A percentile compares a stretch with the other conserved stretches of the same genome.
These are phyloP conservation scores for Cranoglanis bouderius DNA, from an alignment of 2,113 vertebrate genomes.

Conservation along the genomic window DNA sequence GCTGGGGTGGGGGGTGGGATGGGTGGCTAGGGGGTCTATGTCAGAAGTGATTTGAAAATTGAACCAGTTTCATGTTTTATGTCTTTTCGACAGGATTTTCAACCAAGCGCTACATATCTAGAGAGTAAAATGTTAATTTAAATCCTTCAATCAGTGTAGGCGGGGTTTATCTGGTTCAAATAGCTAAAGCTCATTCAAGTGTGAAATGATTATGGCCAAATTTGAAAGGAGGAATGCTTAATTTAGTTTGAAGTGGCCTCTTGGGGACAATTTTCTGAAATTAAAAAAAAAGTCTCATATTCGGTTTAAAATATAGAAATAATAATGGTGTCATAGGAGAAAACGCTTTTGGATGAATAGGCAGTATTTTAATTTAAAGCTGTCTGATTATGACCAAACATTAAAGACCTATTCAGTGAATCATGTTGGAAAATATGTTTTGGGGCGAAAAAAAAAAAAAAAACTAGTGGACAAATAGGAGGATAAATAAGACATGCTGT, in stretches of 20 bases:
- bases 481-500: background rate
- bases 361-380: background rate
- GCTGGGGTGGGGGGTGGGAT: background rate
- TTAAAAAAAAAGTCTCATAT: background rate
- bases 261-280: conserved; percentile 2
- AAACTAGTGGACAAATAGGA: background rate
- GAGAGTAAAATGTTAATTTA: background rate
- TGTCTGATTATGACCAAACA: background rate
- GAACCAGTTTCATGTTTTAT: background rate
- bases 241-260: background rate
- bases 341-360: background rate
- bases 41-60: background rate
- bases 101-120: background rate
- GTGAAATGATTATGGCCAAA: background rate
- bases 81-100: background rate
- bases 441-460: background rate
- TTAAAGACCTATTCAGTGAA: background rate
- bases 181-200: background rate
- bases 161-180: background rate
- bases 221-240: conserved; percentile 5
- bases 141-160: background rate
- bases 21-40: too few species aligned
- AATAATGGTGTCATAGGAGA: background rate
- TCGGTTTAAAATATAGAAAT: background rate
- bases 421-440: background rate